Evolutionary conservation across 2,113 vertebrate species (phyloP), one percentile per base, ranked within the genome.

Genomic region (Lepisosteus osseus): DNA sequence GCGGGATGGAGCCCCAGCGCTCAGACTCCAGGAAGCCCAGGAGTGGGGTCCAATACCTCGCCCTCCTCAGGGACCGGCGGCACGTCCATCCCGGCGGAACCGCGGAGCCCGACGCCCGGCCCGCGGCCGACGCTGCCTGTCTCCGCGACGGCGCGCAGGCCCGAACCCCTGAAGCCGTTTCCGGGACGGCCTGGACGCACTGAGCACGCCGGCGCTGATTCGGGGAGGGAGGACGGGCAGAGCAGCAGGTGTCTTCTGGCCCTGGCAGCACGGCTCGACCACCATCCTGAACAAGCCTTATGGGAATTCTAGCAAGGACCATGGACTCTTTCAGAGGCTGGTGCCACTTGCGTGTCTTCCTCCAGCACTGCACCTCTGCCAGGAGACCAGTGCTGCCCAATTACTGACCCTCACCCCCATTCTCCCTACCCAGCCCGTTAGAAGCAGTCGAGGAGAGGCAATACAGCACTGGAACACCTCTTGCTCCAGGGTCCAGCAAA

Each of bases 181-280:
- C 3, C 85, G 83, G 84, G 85, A 84, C 44, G 56, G 41, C 6
- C 57, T 85, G 61, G 81, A 81, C n/a, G 61, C 74, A 6, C 51
- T 74, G 8, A 42, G 44, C 72, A 54, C 6, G 54, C 7, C 29
- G 3, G 54, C 14, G 8, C 7, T 89, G 80, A 29, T 67, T 71
- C 78, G 54, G 71, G 71, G 1, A 78, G 76, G 41, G 73, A 63
- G 4, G 61, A 64, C 0, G 76, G 80, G 73, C 29, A 17, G 64
- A 77, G 11, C 74, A 77, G 61, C 71, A 74, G n/a, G 70, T 29
- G 79, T n/a, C 55, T 74, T 55, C 9, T 80, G 68, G 7, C 79
- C 80, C 13, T 72, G 71, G 79, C 77, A 83, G 70, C 72, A 65
- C 0, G 67, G 81, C 8, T 72, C 76, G 0, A 77, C 47, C 44